A percentile compares a stretch with the other conserved stretches of the same genome.
Conservation (phyloP, 1,140 invertebrate species). For the Battus philenor region DNA sequence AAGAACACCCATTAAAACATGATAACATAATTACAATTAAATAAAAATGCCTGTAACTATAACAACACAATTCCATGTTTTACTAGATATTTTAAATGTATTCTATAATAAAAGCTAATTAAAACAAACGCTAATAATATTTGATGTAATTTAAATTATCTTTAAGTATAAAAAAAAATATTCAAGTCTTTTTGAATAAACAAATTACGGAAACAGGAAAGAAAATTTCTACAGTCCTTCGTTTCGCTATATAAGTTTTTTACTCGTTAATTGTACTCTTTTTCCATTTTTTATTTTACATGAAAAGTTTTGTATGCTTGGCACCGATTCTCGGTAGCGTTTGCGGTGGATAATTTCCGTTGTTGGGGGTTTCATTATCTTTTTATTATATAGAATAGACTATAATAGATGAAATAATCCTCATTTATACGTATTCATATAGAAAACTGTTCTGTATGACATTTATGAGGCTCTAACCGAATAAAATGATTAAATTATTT, state of each 20-base stretch:
- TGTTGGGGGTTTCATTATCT: slow-evolving; percentile 15
- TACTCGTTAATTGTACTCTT: slow-evolving; percentile 11
- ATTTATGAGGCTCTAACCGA: background rate
- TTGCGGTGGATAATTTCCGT: slow-evolving; percentile 17
- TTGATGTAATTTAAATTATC: background rate
- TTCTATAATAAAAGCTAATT: background rate
- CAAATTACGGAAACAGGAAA: background rate
- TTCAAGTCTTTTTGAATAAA: background rate
- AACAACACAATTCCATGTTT: too few species aligned
- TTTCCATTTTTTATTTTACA: slow-evolving; percentile 17
- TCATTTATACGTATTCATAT: background rate
- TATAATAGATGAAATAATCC: background rate
- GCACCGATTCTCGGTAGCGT: slow-evolving; percentile 11
- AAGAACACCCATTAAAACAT: too few species aligned
- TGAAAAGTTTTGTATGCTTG: slow-evolving; percentile 17
- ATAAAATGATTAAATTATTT: too few species aligned
- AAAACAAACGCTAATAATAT: background rate
- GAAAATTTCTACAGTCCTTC: slow-evolving; percentile 1
- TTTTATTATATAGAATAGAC: slow-evolving; percentile 10
- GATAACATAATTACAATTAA: too few species aligned
- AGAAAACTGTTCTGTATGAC: background rate
- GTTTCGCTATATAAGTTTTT: slow-evolving; percentile 9
- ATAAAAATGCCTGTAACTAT: too few species aligned
- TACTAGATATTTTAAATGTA: too few species aligned
- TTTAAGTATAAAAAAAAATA: background rate